phyloP scores from a whole-genome alignment of 92 coral and sea anemone genomes.

The Parazoanthus darwini region DNA sequence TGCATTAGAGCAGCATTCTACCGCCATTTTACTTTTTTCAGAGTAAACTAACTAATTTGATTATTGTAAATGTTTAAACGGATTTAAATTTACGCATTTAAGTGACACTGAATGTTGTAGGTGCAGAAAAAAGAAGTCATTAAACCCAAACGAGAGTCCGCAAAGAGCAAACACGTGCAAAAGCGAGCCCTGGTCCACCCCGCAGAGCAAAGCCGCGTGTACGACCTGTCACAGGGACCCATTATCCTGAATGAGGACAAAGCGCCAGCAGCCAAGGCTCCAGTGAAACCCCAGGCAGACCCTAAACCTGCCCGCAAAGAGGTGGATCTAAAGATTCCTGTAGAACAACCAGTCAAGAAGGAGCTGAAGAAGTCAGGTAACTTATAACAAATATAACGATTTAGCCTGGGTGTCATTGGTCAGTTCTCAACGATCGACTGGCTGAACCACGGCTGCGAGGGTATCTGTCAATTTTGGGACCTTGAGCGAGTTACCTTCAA shows the following conservation, averaged over 20 bases:
- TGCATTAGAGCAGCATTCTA: too few relatives aligned
- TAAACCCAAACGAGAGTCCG: background rate
- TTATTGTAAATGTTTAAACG: background rate
- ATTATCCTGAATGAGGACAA: conserved; percentile 55
- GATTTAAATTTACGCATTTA: background rate
- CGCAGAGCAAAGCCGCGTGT: conserved; percentile 52
- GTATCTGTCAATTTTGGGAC: too few relatives aligned
- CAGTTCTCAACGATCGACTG: too few relatives aligned
- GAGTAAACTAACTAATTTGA: too few relatives aligned
- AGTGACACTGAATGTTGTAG: background rate
- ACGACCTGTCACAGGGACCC: conserved; percentile 74
- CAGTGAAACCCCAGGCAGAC: conserved; percentile 23
- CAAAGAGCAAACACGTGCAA: conserved; percentile 17
- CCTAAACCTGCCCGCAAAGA: background rate
- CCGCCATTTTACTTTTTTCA: too few relatives aligned
- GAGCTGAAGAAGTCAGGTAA: conserved; percentile 26
- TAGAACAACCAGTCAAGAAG: conserved; percentile 32
- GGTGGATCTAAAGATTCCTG: background rate
- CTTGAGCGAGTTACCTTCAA: too few relatives aligned
- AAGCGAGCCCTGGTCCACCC: conserved; percentile 20
- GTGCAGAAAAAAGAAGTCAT: conserved; percentile 19
- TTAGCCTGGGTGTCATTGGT: too few relatives aligned
- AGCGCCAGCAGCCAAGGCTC: background rate
- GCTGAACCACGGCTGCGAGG: too few relatives aligned
- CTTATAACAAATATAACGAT: too few relatives aligned